phyloP scores from a whole-genome alignment of 2,888 invertebrate species.

The Drosophila cognata region DNA sequence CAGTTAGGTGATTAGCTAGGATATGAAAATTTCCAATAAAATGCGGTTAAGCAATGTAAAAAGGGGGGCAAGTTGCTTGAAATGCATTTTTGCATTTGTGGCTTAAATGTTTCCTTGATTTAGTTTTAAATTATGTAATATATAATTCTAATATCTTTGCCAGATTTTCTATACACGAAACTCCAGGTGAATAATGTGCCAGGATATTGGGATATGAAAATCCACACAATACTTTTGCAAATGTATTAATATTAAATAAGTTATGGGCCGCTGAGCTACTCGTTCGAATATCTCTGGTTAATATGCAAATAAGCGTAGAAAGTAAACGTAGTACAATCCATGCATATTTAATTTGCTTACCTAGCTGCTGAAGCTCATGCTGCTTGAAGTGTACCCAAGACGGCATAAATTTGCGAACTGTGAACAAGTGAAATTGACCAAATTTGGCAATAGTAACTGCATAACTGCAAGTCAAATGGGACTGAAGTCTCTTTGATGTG shows the following conservation, averaged over 20 bases:
- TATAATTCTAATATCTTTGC: background rate
- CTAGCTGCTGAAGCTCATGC: constrained; percentile 23
- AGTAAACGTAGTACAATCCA: constrained; percentile 38
- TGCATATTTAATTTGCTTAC: constrained; percentile 45
- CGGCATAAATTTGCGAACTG: constrained; percentile 57
- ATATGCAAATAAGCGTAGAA: constrained; percentile 30
- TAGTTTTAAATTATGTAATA: background rate
- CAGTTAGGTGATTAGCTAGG: constrained; percentile 36
- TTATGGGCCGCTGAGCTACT: background rate
- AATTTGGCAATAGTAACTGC: constrained; percentile 70
- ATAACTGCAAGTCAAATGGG: constrained; percentile 64
- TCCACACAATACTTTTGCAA: background rate
- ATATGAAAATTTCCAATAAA: constrained; percentile 20
- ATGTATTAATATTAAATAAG: background rate
- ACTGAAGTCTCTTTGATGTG: constrained; percentile 69
- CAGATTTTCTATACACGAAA: background rate
- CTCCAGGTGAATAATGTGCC: background rate
- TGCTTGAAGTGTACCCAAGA: constrained; percentile 34
- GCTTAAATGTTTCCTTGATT: background rate
- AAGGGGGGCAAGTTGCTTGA: background rate
- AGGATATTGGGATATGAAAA: background rate
- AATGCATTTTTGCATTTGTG: background rate
- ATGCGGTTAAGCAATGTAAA: background rate
- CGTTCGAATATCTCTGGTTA: constrained; percentile 6
- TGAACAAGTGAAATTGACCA: constrained; percentile 76